Evolutionary conservation across 2,113 vertebrate genomes (phyloP), one percentile per base, ranked within the genome.

Genomic region (Epinephelus fuscoguttatus): DNA sequence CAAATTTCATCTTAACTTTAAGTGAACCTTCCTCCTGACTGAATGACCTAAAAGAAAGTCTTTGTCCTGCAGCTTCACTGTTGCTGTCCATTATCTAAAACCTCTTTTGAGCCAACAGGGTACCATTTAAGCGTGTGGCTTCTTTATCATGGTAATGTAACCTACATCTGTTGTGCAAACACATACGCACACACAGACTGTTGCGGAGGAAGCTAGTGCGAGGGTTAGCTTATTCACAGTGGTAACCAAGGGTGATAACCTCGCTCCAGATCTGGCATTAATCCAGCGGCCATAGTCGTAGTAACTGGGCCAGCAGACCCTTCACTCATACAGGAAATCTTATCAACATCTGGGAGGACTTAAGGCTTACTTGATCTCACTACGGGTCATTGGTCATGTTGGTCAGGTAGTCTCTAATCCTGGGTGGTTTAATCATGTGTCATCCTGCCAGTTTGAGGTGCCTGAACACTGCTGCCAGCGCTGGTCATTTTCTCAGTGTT

Each of bases 141-240:
- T 70, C 86, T 90, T 93, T 91, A 76, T 90, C 42, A 91, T 91
- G 91, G 75, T 85, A 91, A 93, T 89, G 84, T 88, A 72, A 88
- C 77, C 86, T 89, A 89, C 84, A 87, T 90, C 80, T 82, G 81
- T 77, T 83, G 73, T 63, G 25, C 75, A 70, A 21, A 75, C 76
- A 68, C 52, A 69, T 62, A 78, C 52, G 60, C 17, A 59, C 70
- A 82, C 72, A 64, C 72, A 68, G 50, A 64, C 59, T 30, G 68
- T 62, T 52, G 70, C 30, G 14, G 49, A 25, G 64, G 74, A 81
- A 61, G 45, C 80, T 69, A 47, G 53, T 40, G 83, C 73, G 6
- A 60, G 17, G 74, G 74, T 70, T 69, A 80, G 66, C 27, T 64
- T 66, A 68, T 77, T 79, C 76, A 67, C 68, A n/a, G 61, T 17